A percentile compares a stretch with the other conserved stretches of the same genome.
These are phyloP conservation scores for Sycophila sp. DNA, from an alignment of 1,140 invertebrate genomes.

Conservation along the genomic window DNA sequence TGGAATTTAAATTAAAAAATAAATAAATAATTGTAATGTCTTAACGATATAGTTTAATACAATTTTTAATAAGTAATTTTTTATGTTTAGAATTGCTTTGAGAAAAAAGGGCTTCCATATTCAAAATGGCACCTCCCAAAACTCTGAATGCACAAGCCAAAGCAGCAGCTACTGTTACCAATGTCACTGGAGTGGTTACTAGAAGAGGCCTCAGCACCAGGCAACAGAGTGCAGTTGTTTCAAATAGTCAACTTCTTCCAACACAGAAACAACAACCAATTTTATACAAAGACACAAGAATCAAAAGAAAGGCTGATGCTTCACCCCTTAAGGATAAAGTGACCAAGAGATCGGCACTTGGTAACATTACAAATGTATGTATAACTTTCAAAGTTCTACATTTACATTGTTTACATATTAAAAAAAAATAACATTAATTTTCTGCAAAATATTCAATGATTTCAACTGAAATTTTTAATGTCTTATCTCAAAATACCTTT, in stretches of 20 bases:
- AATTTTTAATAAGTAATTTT: no score
- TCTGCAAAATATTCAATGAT: not conserved
- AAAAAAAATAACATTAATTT: not conserved
- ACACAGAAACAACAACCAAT: conserved; percentile 43
- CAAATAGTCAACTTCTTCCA: conserved; percentile 34
- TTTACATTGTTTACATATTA: not conserved
- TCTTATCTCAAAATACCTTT: not conserved
- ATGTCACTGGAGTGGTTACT: conserved; percentile 50
- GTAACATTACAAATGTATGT: conserved; percentile 80
- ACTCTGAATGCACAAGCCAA: conserved; percentile 61
- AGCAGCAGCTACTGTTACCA: conserved; percentile 63
- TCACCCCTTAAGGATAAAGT: conserved; percentile 63
- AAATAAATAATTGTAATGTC: no score
- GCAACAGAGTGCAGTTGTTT: conserved; percentile 54
- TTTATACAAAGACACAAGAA: conserved; percentile 54
- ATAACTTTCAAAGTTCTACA: conserved; percentile 7
- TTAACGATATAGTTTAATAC: no score
- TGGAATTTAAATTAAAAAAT: conserved; percentile 25
- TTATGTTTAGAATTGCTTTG: no score
- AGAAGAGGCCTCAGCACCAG: conserved; percentile 62
- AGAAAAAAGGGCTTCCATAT: conserved; percentile 4
- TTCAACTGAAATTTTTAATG: no score
- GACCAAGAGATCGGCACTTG: conserved; percentile 77
- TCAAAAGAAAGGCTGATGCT: conserved; percentile 67
- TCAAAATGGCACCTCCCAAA: conserved; percentile 70